Percentiles rank a stretch among this genome's conserved stretches.
Evolutionary conservation across 1,140 invertebrate species (phyloP).

Genomic region (Phortica variegata): DNA sequence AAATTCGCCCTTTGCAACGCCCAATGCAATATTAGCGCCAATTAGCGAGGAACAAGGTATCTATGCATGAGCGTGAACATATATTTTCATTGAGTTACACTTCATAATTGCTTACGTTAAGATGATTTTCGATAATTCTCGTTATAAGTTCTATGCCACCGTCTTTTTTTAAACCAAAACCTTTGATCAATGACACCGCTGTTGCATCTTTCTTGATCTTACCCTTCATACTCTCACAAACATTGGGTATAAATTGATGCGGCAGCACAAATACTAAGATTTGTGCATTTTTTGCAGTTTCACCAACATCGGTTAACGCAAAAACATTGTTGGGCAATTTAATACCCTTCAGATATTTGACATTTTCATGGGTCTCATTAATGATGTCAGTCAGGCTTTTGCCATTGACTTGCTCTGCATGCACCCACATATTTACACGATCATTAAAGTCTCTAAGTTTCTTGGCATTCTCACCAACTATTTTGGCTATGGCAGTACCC

Average conservation of each 20-base stretch:
- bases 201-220: conserved; percentile 88
- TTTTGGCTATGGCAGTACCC: conserved; percentile 2
- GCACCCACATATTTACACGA: conserved; percentile 4
- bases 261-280: conserved; percentile 96
- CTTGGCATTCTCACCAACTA: conserved; percentile 3
- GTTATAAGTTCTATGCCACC: conserved; percentile 97
- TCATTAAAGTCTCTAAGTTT: neutral
- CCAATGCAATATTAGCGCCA: conserved; percentile 97
- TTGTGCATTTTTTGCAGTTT: conserved; percentile 90
- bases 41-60: conserved; percentile 94
- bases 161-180: conserved; percentile 85
- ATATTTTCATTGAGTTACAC: conserved; percentile 3
- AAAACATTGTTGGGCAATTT: conserved; percentile 51
- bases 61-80: no score
- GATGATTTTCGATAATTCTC: conserved; percentile 81
- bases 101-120: conserved; percentile 62
- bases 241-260: conserved; percentile 91
- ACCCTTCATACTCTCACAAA: conserved; percentile 82
- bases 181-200: conserved; percentile 95
- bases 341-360: neutral
- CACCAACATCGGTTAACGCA: conserved; percentile 88
- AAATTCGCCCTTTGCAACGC: conserved; percentile 94
- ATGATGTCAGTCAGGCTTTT: neutral
- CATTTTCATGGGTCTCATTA: neutral
- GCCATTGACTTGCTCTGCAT: conserved; percentile 1